Percentiles rank a stretch among this genome's conserved stretches.
Conservation (phyloP, 1,140 invertebrate species). For the Drosophila pseudoobscura region DNA sequence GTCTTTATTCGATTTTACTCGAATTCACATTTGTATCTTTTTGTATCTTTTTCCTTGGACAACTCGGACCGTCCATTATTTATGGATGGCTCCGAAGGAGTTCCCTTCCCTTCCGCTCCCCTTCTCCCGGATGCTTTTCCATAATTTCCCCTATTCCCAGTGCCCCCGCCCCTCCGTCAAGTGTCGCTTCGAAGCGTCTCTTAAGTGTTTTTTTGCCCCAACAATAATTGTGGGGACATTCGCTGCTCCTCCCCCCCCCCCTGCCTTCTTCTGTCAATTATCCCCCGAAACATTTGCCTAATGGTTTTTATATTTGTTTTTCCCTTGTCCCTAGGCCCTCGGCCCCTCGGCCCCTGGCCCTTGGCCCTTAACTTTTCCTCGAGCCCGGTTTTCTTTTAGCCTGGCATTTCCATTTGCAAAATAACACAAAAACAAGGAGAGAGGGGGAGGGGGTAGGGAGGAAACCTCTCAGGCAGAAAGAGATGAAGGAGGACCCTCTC, state of each 20-base stretch:
- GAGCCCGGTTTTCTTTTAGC: background rate
- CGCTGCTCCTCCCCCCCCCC: background rate
- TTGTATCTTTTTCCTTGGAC: too few species aligned
- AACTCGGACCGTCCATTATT: too few species aligned
- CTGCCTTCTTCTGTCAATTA: slow-evolving; percentile 31
- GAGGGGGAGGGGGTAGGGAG: too few species aligned
- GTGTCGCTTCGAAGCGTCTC: slow-evolving; percentile 31
- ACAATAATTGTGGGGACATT: slow-evolving; percentile 20
- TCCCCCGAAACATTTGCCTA: slow-evolving; percentile 42
- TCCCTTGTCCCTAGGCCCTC: slow-evolving; percentile 2
- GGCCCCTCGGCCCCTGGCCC: background rate
- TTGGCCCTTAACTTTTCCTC: slow-evolving; percentile 21
- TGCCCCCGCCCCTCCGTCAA: slow-evolving; percentile 1
- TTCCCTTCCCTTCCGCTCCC: too few species aligned
- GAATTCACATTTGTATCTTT: too few species aligned
- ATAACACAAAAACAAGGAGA: too few species aligned
- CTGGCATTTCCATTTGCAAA: slow-evolving; percentile 27
- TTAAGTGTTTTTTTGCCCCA: slow-evolving; percentile 24
- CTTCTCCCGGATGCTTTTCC: background rate
- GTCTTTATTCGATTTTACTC: background rate
- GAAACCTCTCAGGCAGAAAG: too few species aligned
- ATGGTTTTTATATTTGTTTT: slow-evolving; percentile 42
- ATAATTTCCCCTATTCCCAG: slow-evolving; percentile 23
- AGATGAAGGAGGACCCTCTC: too few species aligned
- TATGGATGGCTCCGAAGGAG: too few species aligned